Evolutionary conservation across 1,140 invertebrate species (phyloP).

Genomic region (Drosophila takahashii): DNA sequence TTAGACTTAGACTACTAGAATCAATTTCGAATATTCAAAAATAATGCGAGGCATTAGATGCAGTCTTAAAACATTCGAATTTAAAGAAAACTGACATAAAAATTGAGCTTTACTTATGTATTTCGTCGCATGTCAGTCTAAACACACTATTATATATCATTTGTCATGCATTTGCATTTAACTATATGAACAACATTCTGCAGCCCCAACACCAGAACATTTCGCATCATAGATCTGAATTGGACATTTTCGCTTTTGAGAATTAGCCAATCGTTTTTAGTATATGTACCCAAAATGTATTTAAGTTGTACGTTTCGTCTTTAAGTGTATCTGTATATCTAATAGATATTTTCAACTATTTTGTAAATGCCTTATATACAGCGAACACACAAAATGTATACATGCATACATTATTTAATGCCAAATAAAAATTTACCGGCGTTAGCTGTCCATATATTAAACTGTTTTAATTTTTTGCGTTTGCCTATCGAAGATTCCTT

Average conservation of each 20-base stretch:
- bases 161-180: slow-evolving; percentile 6
- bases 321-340: not conserved
- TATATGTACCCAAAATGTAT: slow-evolving; percentile 14
- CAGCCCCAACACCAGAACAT: not conserved
- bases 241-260: not conserved
- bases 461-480: not conserved
- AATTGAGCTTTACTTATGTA: no score
- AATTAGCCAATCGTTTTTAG: not conserved
- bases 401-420: slow-evolving; percentile 11
- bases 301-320: slow-evolving; percentile 7
- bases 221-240: not conserved
- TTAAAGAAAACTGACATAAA: no score
- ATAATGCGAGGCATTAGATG: no score
- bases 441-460: slow-evolving; percentile 2
- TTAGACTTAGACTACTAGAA: no score
- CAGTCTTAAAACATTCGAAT: no score
- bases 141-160: not conserved
- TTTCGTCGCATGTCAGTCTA: no score
- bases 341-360: not conserved
- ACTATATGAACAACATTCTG: slow-evolving; percentile 1
- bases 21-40: no score
- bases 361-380: slow-evolving; percentile 1
- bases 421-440: slow-evolving; percentile 24
- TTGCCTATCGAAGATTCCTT: no score
- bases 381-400: slow-evolving; percentile 1